These are phyloP conservation scores for Apamea monoglypha DNA, from an alignment of 2,888 invertebrate genomes.

Conservation along the genomic window DNA sequence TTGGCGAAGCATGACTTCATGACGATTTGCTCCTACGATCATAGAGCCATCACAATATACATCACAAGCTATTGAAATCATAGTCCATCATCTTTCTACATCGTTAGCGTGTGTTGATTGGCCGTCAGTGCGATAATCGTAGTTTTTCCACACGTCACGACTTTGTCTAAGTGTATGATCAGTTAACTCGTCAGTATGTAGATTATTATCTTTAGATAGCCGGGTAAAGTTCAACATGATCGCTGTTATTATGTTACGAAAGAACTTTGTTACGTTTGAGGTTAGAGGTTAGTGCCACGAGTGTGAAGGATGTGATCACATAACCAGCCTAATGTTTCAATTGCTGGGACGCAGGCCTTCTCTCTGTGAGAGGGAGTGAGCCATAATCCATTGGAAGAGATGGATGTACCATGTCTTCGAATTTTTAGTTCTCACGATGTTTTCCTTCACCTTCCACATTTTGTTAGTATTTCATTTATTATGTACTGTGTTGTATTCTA, in stretches of 20 bases:
- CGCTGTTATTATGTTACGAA: conserved; percentile 39
- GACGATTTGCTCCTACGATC: neutral
- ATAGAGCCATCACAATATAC: neutral
- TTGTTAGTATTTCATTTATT: neutral
- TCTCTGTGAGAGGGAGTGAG: neutral
- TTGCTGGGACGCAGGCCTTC: neutral
- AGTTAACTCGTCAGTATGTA: conserved; percentile 50
- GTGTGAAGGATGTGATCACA: conserved; percentile 48
- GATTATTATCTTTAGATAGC: conserved; percentile 57
- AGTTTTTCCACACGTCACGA: conserved; percentile 58
- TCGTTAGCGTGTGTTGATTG: conserved; percentile 35
- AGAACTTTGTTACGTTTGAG: conserved; percentile 22
- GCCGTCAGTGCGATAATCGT: conserved; percentile 45
- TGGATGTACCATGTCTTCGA: neutral
- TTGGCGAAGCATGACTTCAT: too few relatives aligned
- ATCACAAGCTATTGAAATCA: conserved; percentile 6
- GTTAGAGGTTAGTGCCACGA: conserved; percentile 42
- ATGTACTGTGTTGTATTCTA: neutral
- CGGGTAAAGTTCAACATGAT: conserved; percentile 53
- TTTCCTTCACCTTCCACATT: neutral
- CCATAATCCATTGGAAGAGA: neutral
- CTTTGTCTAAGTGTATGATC: conserved; percentile 45
- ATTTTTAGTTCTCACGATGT: neutral
- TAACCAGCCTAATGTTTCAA: neutral
- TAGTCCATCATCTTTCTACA: conserved; percentile 25